Conservation (phyloP, 2,888 invertebrate genomes). For the Polia nebulosa region DNA sequence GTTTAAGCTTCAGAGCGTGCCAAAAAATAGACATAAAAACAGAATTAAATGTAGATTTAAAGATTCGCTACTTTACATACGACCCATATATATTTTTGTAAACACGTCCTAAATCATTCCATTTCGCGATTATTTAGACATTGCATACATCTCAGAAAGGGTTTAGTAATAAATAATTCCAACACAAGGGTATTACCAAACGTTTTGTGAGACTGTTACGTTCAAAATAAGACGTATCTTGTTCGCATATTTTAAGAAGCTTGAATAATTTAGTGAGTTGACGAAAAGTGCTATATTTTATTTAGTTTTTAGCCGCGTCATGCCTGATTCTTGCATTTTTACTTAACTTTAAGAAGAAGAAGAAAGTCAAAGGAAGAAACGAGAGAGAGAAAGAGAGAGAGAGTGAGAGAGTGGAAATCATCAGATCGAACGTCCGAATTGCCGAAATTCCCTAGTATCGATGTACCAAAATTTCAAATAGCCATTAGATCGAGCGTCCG, state of each 20-base stretch:
- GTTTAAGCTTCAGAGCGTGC: too few species aligned
- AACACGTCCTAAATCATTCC: too few species aligned
- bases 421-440: too few species aligned
- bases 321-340: neutral
- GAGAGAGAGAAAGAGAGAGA: too few species aligned
- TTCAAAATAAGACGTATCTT: constrained; percentile 28
- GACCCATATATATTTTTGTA: too few species aligned
- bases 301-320: neutral
- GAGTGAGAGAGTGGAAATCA: too few species aligned
- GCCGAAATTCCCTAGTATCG: too few species aligned
- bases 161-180: constrained; percentile 51
- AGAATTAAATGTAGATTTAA: neutral
- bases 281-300: neutral
- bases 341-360: neutral
- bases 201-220: constrained; percentile 5
- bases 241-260: constrained; percentile 31
- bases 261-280: constrained; percentile 24
- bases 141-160: constrained; percentile 31
- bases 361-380: too few species aligned
- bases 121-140: constrained; percentile 32
- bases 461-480: too few species aligned
- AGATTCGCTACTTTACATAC: too few species aligned
- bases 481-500: too few species aligned
- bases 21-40: too few species aligned
- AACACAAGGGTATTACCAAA: constrained; percentile 30